phyloP scores from a whole-genome alignment of 1,140 invertebrate genomes.

The Amyelois transitella region DNA sequence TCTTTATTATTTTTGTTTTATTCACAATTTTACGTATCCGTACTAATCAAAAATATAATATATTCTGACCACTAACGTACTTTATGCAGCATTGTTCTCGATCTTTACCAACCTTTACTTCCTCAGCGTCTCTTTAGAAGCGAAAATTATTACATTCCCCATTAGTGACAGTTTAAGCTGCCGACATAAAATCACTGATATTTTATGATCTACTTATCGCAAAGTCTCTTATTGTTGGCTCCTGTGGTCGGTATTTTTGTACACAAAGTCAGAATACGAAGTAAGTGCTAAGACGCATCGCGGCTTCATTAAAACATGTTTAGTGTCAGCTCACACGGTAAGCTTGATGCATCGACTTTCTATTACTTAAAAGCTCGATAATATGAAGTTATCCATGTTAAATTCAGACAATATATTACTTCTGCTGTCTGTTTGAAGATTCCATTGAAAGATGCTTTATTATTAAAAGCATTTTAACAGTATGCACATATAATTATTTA shows the following conservation, averaged over 20 bases:
- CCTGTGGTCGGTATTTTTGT: slow-evolving; percentile 18
- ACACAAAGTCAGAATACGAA: slow-evolving; percentile 18
- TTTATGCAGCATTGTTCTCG: no score
- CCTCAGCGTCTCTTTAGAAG: background rate
- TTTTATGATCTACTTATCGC: slow-evolving; percentile 56
- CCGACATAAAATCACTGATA: slow-evolving; percentile 41
- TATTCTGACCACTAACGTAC: no score
- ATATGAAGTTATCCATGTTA: background rate
- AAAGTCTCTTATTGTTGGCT: slow-evolving; percentile 49
- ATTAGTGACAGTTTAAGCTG: slow-evolving; percentile 29
- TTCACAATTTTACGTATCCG: no score
- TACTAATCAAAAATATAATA: no score
- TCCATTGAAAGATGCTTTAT: background rate
- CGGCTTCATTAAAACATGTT: slow-evolving; percentile 37
- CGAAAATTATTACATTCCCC: slow-evolving; percentile 12
- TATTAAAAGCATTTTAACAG: background rate
- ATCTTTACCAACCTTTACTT: background rate
- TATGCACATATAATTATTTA: no score
- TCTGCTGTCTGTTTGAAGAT: background rate
- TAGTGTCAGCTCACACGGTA: slow-evolving; percentile 40
- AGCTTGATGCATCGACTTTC: slow-evolving; percentile 40
- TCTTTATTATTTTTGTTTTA: no score
- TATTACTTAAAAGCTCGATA: slow-evolving; percentile 9
- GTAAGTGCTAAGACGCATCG: slow-evolving; percentile 23
- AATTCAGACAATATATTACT: background rate